These are phyloP conservation scores for Nyctalus aviator DNA, from an alignment of 2,797 vertebrate genomes.

Conservation along the genomic window DNA sequence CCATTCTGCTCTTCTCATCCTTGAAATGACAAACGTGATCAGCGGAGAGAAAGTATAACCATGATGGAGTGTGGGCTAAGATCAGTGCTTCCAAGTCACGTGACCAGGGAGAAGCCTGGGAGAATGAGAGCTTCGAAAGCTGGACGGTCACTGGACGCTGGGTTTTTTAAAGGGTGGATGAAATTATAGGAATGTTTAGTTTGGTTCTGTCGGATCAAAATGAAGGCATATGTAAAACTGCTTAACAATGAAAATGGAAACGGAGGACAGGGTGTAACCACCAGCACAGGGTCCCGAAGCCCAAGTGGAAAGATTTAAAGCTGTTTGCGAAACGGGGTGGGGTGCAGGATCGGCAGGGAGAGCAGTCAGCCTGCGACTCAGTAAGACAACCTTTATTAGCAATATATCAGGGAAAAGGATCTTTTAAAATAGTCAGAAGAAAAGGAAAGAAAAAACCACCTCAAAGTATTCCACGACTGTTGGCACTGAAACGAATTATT, in stretches of 20 bases:
- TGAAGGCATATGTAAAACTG: neutral
- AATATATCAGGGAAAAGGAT: neutral
- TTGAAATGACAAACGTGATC: neutral
- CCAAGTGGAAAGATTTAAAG: neutral
- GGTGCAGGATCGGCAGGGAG: neutral
- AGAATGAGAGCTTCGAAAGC: neutral
- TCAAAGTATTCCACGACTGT: neutral
- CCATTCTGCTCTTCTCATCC: neutral
- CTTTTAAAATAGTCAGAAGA: neutral
- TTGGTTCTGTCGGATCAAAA: neutral
- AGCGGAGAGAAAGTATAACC: neutral
- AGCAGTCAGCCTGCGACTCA: neutral
- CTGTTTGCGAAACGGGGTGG: neutral
- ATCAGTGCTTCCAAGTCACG: neutral
- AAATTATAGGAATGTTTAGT: neutral
- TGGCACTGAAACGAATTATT: neutral
- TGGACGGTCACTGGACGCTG: neutral
- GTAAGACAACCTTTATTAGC: neutral
- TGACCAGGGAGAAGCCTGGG: neutral
- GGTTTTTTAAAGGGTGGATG: neutral
- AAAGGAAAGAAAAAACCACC: no score
- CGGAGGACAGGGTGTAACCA: neutral
- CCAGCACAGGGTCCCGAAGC: neutral
- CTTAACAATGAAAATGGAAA: slow-evolving; percentile 3
- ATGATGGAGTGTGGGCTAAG: neutral